Conservation (phyloP, 2,888 invertebrate genomes). For the Caenorhabditis parvicauda region DNA sequence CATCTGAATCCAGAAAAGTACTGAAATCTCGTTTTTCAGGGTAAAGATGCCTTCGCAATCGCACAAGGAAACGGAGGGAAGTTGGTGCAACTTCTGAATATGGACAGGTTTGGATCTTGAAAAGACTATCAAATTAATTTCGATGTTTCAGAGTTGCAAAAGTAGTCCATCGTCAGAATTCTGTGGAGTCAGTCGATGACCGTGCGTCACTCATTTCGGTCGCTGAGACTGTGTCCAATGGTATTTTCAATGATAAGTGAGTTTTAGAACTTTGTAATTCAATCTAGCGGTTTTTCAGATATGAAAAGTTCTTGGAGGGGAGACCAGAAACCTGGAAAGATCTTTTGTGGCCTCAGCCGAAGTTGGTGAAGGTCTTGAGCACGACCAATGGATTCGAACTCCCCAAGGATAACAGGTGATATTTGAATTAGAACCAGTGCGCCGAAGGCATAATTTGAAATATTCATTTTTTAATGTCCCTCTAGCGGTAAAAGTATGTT, state of each 20-base stretch:
- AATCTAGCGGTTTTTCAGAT: conserved; percentile 8
- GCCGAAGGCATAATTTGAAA: too few relatives aligned
- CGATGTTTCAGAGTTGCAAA: conserved; percentile 27
- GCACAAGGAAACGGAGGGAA: conserved; percentile 28
- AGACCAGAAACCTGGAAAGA: conserved; percentile 65
- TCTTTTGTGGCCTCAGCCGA: conserved; percentile 71
- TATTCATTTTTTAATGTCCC: too few relatives aligned
- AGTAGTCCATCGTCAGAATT: conserved; percentile 30
- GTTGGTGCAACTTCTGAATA: conserved; percentile 27
- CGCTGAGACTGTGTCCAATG: conserved; percentile 34
- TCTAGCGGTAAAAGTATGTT: too few relatives aligned
- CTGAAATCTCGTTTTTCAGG: conserved; percentile 14
- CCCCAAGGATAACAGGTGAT: conserved; percentile 35
- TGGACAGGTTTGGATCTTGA: conserved; percentile 20
- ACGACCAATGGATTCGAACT: conserved; percentile 21
- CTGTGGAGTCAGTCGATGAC: conserved; percentile 45
- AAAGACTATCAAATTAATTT: neutral
- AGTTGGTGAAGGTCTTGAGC: conserved; percentile 63
- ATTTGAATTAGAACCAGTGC: too few relatives aligned
- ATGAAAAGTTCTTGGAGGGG: conserved; percentile 26
- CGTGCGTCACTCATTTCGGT: conserved; percentile 41
- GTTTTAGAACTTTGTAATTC: neutral
- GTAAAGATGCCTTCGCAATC: conserved; percentile 43
- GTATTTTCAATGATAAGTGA: conserved; percentile 32
- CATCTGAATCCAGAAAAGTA: neutral